Evolutionary conservation across 1,140 invertebrate species (phyloP).

Genomic region (Sarcophaga bullata): DNA sequence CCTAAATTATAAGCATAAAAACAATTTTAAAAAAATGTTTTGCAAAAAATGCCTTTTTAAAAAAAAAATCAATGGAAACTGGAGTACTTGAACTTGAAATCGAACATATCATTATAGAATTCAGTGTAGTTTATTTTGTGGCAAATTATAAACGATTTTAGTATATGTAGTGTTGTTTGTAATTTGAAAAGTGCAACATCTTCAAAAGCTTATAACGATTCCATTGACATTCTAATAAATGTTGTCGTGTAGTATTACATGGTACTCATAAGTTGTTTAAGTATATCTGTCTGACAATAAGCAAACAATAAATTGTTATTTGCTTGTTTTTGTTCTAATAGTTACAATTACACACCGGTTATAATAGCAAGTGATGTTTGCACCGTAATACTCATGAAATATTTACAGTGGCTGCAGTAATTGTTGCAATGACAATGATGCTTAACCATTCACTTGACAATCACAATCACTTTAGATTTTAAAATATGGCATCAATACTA

Average conservation of each 20-base stretch:
- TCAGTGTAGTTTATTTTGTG: not conserved
- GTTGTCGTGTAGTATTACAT: too few relatives aligned
- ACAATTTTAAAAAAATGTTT: not conserved
- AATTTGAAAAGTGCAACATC: constrained; percentile 1
- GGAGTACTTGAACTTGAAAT: constrained; percentile 7
- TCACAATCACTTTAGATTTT: not conserved
- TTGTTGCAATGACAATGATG: not conserved
- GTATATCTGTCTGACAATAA: too few relatives aligned
- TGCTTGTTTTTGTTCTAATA: not conserved
- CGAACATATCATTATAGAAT: too few relatives aligned
- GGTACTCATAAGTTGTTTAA: too few relatives aligned
- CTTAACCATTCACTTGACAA: not conserved
- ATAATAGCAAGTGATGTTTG: not conserved
- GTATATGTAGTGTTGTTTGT: not conserved
- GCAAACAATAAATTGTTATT: too few relatives aligned
- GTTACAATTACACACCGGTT: not conserved
- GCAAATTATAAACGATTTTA: not conserved
- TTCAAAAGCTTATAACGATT: not conserved
- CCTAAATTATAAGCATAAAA: not conserved
- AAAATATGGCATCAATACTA: not conserved
- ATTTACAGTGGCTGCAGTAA: not conserved
- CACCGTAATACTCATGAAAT: not conserved
- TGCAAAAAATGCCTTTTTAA: not conserved
- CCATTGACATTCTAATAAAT: not conserved
- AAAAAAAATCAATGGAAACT: not conserved